Conservation (phyloP, 2,113 vertebrate genomes). For the Pseudonaja textilis region DNA sequence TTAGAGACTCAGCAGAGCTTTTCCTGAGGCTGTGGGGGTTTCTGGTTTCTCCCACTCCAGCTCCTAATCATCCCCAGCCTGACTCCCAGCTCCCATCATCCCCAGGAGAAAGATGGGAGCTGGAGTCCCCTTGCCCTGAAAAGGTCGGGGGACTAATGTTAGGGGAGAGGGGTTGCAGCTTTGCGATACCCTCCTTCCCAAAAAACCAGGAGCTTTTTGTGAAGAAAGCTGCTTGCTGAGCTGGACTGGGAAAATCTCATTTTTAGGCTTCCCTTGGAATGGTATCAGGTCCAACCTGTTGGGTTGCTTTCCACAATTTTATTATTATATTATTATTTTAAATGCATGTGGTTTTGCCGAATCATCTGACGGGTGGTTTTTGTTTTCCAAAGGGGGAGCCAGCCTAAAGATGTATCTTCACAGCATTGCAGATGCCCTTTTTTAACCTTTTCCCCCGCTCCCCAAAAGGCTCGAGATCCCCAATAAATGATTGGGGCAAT, state of each 20-base stretch:
- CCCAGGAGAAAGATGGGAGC: neutral
- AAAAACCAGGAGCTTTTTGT: neutral
- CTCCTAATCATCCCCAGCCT: neutral
- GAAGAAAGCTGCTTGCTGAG: neutral
- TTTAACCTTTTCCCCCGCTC: neutral
- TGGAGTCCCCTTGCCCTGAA: neutral
- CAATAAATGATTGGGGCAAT: neutral
- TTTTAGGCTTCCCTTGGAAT: neutral
- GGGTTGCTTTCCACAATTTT: neutral
- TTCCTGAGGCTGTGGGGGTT: neutral
- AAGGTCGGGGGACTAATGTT: neutral
- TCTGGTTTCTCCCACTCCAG: neutral
- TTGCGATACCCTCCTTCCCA: neutral
- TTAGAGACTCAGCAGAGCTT: neutral
- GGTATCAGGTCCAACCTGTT: neutral
- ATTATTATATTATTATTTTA: neutral
- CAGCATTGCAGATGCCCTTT: neutral
- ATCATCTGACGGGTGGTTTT: neutral
- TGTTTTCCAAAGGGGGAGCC: neutral
- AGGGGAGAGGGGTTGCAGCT: neutral
- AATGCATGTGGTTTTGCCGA: neutral
- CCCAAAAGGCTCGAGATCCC: neutral
- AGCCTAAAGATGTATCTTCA: neutral
- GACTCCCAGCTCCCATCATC: neutral
- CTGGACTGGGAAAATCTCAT: neutral